phyloP scores from a whole-genome alignment of 2,888 invertebrate species.

The Lasioglossum calceatum region DNA sequence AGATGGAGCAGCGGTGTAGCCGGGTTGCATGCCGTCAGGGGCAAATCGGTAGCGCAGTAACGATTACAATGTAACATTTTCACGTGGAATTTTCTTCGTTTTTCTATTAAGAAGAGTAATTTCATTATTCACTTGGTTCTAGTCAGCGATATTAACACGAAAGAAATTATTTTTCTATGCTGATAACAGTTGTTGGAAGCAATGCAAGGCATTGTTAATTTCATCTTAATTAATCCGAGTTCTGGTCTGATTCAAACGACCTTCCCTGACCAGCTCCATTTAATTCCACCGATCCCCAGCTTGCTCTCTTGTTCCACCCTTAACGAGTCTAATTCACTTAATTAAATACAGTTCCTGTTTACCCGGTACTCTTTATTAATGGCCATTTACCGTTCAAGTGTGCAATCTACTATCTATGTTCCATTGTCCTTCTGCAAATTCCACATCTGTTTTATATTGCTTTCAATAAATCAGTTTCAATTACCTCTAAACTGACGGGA shows the following conservation, averaged over 20 bases:
- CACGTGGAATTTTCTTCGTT: background rate
- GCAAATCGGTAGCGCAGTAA: background rate
- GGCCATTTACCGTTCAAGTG: constrained; percentile 7
- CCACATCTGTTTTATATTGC: background rate
- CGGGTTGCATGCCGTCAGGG: constrained; percentile 1
- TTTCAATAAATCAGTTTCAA: background rate
- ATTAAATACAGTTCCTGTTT: constrained; percentile 57
- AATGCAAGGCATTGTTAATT: background rate
- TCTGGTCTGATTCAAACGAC: background rate
- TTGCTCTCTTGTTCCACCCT: constrained; percentile 18
- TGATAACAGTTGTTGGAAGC: background rate
- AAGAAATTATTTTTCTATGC: background rate
- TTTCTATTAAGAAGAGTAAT: background rate
- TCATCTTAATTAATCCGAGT: background rate
- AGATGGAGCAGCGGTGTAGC: background rate
- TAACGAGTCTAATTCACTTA: constrained; percentile 47
- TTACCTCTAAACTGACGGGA: background rate
- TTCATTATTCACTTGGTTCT: no score
- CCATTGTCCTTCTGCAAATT: background rate
- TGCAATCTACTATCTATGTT: background rate
- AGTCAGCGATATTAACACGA: background rate
- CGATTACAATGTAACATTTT: background rate
- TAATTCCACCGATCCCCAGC: constrained; percentile 9
- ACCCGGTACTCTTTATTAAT: constrained; percentile 13
- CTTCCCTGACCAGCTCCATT: constrained; percentile 30